phyloP scores from a whole-genome alignment of 2,113 vertebrate genomes.

The Microcebus lehilahytsara region DNA sequence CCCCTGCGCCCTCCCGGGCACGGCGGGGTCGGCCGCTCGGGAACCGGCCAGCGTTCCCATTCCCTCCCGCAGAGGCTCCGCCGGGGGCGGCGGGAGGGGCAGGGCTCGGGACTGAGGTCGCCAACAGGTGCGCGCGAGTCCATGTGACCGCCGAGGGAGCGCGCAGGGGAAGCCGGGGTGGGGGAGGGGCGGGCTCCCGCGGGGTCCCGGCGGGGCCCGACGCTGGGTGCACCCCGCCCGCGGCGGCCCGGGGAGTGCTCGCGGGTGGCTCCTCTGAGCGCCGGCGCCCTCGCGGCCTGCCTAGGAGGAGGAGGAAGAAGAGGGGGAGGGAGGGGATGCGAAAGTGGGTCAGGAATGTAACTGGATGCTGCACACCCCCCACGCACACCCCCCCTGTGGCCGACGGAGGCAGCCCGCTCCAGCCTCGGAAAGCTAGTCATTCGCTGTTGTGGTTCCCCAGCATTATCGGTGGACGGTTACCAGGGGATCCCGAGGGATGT shows the following conservation, averaged over 20 bases:
- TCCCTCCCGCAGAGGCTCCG: background rate
- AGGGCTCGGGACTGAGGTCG: slow-evolving; percentile 28
- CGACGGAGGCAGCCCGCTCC: slow-evolving; percentile 78
- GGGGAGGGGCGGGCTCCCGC: background rate
- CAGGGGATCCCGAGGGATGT: slow-evolving; percentile 85
- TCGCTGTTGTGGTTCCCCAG: slow-evolving; percentile 81
- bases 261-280: slow-evolving; percentile 63
- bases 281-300: slow-evolving; percentile 67
- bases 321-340: slow-evolving; percentile 81
- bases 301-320: slow-evolving; percentile 70
- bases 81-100: background rate
- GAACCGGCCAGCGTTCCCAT: background rate
- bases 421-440: slow-evolving; percentile 80
- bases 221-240: background rate
- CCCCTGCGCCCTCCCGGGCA: background rate
- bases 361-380: slow-evolving; percentile 84
- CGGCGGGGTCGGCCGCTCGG: background rate
- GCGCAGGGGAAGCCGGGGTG: slow-evolving; percentile 15
- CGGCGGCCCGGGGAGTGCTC: slow-evolving; percentile 5
- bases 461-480: slow-evolving; percentile 80
- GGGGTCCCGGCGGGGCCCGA: background rate
- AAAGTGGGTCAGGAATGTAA: slow-evolving; percentile 92
- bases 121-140: slow-evolving; percentile 85
- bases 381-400: slow-evolving; percentile 74
- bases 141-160: slow-evolving; percentile 80